A percentile compares a stretch with the other conserved stretches of the same genome.
phyloP scores from a whole-genome alignment of 2,113 vertebrate species.

The Phylloscopus trochiloides region DNA sequence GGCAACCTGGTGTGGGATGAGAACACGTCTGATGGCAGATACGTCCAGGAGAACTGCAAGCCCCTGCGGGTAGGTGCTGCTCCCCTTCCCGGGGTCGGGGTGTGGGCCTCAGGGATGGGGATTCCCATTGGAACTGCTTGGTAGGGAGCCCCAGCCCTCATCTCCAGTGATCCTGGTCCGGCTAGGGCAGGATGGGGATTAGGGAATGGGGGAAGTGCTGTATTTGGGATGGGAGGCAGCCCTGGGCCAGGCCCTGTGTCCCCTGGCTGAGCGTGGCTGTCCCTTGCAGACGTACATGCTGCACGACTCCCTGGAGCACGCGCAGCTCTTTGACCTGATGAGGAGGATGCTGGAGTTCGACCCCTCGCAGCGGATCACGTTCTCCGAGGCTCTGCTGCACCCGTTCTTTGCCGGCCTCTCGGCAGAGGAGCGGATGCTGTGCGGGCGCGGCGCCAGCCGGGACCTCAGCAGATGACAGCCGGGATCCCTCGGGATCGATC shows the following conservation, averaged over 20 bases:
- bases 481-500: not conserved
- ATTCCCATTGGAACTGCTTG: rapidly evolving
- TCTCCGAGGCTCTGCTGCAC: constrained; percentile 87
- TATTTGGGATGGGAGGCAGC: rapidly evolving
- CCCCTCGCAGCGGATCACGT: constrained; percentile 83
- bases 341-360: constrained; percentile 91
- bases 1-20: constrained; percentile 90
- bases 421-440: constrained; percentile 70
- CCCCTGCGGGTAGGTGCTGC: constrained; percentile 84
- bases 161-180: not conserved
- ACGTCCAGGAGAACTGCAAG: constrained; percentile 93
- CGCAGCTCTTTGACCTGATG: constrained; percentile 90
- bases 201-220: not conserved
- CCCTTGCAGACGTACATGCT: constrained; percentile 85
- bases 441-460: constrained; percentile 62
- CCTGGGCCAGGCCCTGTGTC: rapidly evolving
- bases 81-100: rapidly evolving
- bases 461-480: constrained; percentile 77
- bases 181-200: not conserved
- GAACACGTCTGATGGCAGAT: constrained; percentile 87
- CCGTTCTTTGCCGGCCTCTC: constrained; percentile 84
- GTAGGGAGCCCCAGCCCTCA: not conserved
- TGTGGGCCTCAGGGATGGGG: not conserved
- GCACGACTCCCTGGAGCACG: constrained; percentile 81
- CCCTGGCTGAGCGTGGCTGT: too few relatives aligned